Evolutionary conservation across 1,140 invertebrate species (phyloP).

Genomic region (Pantala flavescens): DNA sequence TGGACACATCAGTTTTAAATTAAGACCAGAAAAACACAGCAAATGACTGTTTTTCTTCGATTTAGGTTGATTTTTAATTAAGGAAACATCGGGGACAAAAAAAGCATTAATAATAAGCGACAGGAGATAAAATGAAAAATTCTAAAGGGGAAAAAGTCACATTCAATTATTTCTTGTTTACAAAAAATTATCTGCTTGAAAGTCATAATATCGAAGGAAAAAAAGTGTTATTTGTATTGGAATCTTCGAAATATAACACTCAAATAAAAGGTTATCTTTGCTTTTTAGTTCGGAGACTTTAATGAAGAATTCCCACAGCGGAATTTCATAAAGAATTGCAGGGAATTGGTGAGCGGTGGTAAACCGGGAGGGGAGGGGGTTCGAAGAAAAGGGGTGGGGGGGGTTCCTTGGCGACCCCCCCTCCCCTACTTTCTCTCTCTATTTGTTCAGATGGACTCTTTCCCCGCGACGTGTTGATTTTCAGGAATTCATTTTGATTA

Average conservation of each 20-base stretch:
- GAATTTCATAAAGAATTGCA: no score
- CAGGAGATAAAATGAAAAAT: not conserved
- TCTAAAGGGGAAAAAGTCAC: not conserved
- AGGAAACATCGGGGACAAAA: not conserved
- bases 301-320: no score
- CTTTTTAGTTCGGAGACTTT: no score
- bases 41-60: no score
- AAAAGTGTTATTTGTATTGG: not conserved
- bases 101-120: not conserved
- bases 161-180: conserved; percentile 4
- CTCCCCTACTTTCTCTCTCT: not conserved
- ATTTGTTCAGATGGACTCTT: conserved; percentile 6
- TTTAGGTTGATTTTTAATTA: not conserved
- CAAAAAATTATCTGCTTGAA: conserved; percentile 2
- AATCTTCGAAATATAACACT: not conserved
- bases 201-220: conserved; percentile 10
- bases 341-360: no score
- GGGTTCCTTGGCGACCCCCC: not conserved
- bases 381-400: not conserved
- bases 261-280: no score
- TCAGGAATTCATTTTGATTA: conserved; percentile 8
- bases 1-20: no score
- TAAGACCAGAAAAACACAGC: no score
- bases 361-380: no score
- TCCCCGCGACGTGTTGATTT: conserved; percentile 3